A percentile compares a stretch with the other conserved stretches of the same genome.
These are phyloP conservation scores for Drosophila simulans DNA, from an alignment of 1,140 invertebrate genomes.

Conservation along the genomic window DNA sequence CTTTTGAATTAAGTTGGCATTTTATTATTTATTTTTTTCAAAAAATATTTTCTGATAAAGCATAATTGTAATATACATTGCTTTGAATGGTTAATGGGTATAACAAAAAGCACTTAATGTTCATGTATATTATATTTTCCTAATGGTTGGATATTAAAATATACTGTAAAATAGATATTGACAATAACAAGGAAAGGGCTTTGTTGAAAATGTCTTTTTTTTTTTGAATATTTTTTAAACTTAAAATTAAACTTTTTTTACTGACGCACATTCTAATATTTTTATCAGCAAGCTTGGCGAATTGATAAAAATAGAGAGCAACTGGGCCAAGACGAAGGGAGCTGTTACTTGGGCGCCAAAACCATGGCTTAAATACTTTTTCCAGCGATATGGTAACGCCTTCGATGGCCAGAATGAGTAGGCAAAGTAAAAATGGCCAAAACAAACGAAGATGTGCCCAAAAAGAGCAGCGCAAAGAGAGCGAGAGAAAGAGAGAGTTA, in stretches of 20 bases:
- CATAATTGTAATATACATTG: no score
- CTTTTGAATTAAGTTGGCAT: no score
- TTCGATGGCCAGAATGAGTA: neutral
- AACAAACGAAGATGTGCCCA: conserved; percentile 74
- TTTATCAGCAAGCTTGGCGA: conserved; percentile 51
- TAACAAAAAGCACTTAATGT: no score
- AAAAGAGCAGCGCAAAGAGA: conserved; percentile 45
- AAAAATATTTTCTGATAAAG: no score
- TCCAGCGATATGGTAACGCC: conserved; percentile 45
- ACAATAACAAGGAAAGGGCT: no score
- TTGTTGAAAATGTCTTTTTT: neutral
- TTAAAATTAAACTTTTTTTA: neutral
- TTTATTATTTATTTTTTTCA: no score
- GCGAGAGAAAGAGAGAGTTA: conserved; percentile 6
- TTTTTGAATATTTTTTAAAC: neutral
- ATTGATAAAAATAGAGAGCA: conserved; percentile 26
- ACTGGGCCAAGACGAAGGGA: neutral
- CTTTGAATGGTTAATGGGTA: no score
- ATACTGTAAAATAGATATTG: no score
- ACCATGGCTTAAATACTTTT: conserved; percentile 28
- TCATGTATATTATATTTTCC: no score
- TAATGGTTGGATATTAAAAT: no score
- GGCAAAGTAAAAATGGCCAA: conserved; percentile 38
- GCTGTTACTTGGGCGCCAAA: conserved; percentile 27
- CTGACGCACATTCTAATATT: conserved; percentile 18